phyloP scores from a whole-genome alignment of 2,797 vertebrate species.

The Spondyliosoma cantharus region DNA sequence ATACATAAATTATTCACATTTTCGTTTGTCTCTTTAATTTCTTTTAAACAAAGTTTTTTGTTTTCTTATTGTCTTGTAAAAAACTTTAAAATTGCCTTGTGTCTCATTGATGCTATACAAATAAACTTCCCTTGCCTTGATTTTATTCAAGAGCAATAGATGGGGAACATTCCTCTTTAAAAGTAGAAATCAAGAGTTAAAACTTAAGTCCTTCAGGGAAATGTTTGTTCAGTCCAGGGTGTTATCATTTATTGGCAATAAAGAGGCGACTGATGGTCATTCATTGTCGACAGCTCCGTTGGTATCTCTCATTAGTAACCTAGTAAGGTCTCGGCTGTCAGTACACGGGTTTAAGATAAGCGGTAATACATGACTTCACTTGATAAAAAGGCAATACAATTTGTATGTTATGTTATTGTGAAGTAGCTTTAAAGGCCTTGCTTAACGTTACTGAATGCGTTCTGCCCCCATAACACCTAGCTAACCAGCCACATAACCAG shows the following conservation, averaged over 20 bases:
- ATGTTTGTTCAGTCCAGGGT: slow-evolving; percentile 33
- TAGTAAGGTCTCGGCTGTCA: slow-evolving; percentile 1
- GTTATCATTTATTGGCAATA: slow-evolving; percentile 30
- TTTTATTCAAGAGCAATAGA: neutral
- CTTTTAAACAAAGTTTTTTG: too few species aligned
- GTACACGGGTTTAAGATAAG: neutral
- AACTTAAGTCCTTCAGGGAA: too few species aligned
- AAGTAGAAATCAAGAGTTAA: neutral
- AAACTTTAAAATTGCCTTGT: too few species aligned
- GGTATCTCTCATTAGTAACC: slow-evolving; percentile 12
- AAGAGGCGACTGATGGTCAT: slow-evolving; percentile 13
- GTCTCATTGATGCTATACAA: too few species aligned
- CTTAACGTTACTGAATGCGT: slow-evolving; percentile 23
- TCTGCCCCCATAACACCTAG: slow-evolving; percentile 16
- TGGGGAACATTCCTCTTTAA: neutral
- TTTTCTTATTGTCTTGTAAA: too few species aligned
- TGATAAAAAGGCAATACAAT: neutral
- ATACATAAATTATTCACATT: too few species aligned
- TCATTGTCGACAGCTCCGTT: neutral
- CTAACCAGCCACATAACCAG: neutral
- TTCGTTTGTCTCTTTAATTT: too few species aligned
- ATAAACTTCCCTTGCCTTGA: neutral
- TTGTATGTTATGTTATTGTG: slow-evolving; percentile 22
- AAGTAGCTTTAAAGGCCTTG: slow-evolving; percentile 64
- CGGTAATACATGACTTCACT: neutral